Evolutionary conservation across 2,888 invertebrate species (phyloP).

Genomic region (Campoletis raptor): DNA sequence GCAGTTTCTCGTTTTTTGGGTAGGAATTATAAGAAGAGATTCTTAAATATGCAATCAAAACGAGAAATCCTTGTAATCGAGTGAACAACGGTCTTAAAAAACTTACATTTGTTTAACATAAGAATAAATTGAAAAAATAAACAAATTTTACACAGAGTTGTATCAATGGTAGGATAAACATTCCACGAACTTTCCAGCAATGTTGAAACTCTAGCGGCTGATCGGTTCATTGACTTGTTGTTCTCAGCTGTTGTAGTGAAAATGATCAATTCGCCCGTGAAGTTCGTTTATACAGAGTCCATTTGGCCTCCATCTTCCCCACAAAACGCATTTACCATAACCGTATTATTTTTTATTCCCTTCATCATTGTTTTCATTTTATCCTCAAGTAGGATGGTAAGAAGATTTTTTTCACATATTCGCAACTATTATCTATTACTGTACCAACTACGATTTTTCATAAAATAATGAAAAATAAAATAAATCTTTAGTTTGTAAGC

Average conservation of each 20-base stretch:
- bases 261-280: constrained; percentile 23
- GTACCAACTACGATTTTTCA: constrained; percentile 32
- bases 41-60: background rate
- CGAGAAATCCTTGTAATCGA: background rate
- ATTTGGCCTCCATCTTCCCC: background rate
- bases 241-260: constrained; percentile 10
- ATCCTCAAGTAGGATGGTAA: constrained; percentile 46
- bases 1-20: background rate
- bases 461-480: constrained; percentile 19
- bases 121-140: background rate
- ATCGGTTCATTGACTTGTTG: background rate
- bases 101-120: background rate
- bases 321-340: constrained; percentile 58
- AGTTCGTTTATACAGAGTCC: constrained; percentile 28
- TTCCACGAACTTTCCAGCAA: constrained; percentile 31
- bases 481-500: constrained; percentile 75
- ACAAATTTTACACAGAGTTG: constrained; percentile 19
- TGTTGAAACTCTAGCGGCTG: constrained; percentile 7
- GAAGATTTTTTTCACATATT: constrained; percentile 37
- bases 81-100: background rate
- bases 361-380: constrained; percentile 59
- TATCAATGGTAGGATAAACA: constrained; percentile 31
- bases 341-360: constrained; percentile 55
- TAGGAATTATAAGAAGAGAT: background rate
- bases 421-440: constrained; percentile 24